These are phyloP conservation scores for Mormyrus iriodes DNA, from an alignment of 2,113 vertebrate genomes.

Conservation along the genomic window DNA sequence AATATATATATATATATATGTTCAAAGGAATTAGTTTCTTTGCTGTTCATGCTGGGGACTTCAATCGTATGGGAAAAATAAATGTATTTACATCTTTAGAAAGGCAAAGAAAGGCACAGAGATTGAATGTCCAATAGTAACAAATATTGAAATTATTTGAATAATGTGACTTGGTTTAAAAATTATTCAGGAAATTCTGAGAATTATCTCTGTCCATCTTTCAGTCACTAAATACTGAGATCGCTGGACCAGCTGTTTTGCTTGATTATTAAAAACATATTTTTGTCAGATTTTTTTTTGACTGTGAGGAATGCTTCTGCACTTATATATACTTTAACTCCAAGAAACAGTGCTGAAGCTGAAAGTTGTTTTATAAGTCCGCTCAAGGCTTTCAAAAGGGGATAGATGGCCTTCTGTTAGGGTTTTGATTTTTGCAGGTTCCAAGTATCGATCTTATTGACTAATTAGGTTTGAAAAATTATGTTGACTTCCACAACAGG, in stretches of 20 bases:
- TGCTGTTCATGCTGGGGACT: not conserved
- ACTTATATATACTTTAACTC: not conserved
- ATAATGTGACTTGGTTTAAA: not conserved
- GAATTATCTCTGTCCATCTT: not conserved
- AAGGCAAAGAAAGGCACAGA: not conserved
- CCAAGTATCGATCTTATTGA: constrained; percentile 2
- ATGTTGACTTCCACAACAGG: not conserved
- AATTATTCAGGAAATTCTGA: constrained; percentile 1
- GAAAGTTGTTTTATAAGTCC: constrained; percentile 20
- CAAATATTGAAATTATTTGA: not conserved
- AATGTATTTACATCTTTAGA: not conserved
- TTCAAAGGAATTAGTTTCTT: not conserved
- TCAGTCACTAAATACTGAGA: not conserved
- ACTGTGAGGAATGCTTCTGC: not conserved
- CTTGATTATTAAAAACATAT: not conserved
- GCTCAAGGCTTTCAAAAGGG: not conserved
- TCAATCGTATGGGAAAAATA: not conserved
- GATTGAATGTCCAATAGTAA: not conserved
- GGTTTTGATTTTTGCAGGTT: constrained; percentile 12
- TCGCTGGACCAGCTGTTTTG: not conserved
- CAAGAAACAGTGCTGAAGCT: constrained; percentile 2
- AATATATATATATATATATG: too few relatives aligned
- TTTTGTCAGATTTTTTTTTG: constrained; percentile 5
- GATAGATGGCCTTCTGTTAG: constrained; percentile 18
- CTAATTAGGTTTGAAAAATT: constrained; percentile 21